Conservation (phyloP, 2,888 invertebrate species). For the Eristalis pertinax region DNA sequence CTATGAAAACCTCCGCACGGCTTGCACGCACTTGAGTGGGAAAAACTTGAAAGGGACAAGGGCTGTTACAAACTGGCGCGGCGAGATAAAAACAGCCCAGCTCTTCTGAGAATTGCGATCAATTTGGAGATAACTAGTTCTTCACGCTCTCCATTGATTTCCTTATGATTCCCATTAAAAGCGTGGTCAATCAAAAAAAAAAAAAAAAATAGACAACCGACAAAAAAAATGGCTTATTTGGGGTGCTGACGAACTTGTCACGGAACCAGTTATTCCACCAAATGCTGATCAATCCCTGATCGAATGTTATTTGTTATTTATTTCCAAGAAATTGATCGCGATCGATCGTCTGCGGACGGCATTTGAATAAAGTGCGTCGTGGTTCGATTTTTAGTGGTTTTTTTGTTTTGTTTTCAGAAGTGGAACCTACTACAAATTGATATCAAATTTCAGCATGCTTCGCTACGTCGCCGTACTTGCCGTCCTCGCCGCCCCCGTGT, state of each 20-base stretch:
- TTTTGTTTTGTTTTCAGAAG: too few relatives aligned
- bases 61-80: not conserved
- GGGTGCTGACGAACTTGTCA: not conserved
- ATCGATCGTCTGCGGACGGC: not conserved
- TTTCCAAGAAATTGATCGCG: not conserved
- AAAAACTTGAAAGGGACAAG: not conserved
- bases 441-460: conserved; percentile 75
- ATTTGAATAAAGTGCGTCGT: not conserved
- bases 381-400: not conserved
- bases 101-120: not conserved
- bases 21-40: not conserved
- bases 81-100: not conserved
- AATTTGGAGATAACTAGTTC: not conserved
- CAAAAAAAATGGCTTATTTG: not conserved
- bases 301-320: not conserved
- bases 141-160: not conserved
- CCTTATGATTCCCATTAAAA: not conserved
- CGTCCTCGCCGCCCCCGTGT: conserved; percentile 76
- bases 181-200: not conserved
- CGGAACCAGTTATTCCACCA: not conserved
- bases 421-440: not conserved
- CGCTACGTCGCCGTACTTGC: conserved; percentile 75
- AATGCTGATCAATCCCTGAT: not conserved
- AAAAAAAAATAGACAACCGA: not conserved
- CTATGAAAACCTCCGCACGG: not conserved